These are phyloP conservation scores for Notothenia rossii DNA, from an alignment of 2,113 vertebrate genomes.

Conservation along the genomic window DNA sequence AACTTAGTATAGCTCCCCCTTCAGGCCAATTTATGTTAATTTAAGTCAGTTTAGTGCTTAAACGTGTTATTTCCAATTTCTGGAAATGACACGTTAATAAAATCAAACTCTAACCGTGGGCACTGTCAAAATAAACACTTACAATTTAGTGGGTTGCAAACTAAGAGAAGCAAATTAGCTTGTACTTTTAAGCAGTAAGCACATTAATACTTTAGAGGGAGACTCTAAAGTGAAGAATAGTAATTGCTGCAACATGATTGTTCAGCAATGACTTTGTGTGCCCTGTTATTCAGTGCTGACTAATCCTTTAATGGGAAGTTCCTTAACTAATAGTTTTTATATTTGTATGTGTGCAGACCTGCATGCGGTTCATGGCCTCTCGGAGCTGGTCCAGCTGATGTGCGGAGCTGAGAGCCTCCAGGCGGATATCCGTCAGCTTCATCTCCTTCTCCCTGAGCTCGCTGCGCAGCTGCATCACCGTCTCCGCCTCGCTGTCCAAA, in stretches of 20 bases:
- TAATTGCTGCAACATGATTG: too few relatives aligned
- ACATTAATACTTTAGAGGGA: background rate
- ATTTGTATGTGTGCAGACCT: slow-evolving; percentile 83
- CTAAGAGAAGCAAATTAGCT: background rate
- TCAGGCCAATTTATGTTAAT: background rate
- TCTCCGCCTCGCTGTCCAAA: slow-evolving; percentile 94
- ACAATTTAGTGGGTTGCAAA: background rate
- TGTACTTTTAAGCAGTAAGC: background rate
- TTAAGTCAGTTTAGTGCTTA: background rate
- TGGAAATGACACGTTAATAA: background rate
- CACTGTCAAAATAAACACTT: background rate
- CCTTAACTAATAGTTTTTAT: too few relatives aligned
- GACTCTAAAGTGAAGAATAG: background rate
- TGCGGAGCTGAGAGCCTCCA: slow-evolving; percentile 98
- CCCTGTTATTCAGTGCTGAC: too few relatives aligned
- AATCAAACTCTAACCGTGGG: background rate
- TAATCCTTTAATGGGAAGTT: too few relatives aligned
- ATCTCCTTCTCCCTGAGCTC: slow-evolving; percentile 99
- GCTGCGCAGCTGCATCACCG: slow-evolving; percentile 94
- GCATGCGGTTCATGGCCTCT: slow-evolving; percentile 99
- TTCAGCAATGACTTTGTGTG: background rate
- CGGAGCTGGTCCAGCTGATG: slow-evolving; percentile 98
- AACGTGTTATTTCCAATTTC: background rate
- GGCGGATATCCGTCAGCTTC: slow-evolving; percentile 97
- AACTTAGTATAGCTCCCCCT: background rate